Percentiles rank a stretch among this genome's conserved stretches.
These are phyloP conservation scores for Drosophila cracens DNA, from an alignment of 2,888 invertebrate species.

Conservation along the genomic window DNA sequence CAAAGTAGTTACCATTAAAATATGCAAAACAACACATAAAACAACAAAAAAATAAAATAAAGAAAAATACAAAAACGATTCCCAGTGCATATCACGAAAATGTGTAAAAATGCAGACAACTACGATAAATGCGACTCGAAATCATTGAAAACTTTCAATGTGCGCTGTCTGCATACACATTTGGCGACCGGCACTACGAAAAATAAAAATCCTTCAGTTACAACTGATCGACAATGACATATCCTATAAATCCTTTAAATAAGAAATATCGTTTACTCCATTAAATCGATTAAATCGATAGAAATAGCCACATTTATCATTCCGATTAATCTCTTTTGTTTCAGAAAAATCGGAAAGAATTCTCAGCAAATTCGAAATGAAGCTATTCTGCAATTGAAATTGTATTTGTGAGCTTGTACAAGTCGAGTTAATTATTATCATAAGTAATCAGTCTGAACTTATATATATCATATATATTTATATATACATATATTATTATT, in stretches of 20 bases:
- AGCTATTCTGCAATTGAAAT: neutral
- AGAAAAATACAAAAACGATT: slow-evolving; percentile 15
- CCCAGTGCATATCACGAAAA: slow-evolving; percentile 44
- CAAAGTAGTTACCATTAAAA: slow-evolving; percentile 30
- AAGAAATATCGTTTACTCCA: too few species aligned
- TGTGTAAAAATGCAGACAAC: slow-evolving; percentile 71
- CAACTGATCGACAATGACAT: neutral
- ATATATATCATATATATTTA: neutral
- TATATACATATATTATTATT: neutral
- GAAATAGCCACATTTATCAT: neutral
- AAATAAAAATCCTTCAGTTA: neutral
- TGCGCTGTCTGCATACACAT: slow-evolving; percentile 66
- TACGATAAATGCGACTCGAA: slow-evolving; percentile 72
- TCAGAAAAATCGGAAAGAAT: neutral
- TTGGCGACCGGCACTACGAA: slow-evolving; percentile 25
- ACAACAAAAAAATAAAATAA: slow-evolving; percentile 6
- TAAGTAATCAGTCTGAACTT: neutral
- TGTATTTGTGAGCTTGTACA: too few species aligned
- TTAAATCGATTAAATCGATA: neutral
- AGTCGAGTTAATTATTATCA: neutral
- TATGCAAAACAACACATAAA: slow-evolving; percentile 26
- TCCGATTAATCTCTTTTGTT: neutral
- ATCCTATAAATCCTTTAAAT: neutral
- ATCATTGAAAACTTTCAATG: slow-evolving; percentile 80
- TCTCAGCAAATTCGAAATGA: neutral